phyloP scores from a whole-genome alignment of 2,113 vertebrate genomes.

The Oxyruncus cristatus region DNA sequence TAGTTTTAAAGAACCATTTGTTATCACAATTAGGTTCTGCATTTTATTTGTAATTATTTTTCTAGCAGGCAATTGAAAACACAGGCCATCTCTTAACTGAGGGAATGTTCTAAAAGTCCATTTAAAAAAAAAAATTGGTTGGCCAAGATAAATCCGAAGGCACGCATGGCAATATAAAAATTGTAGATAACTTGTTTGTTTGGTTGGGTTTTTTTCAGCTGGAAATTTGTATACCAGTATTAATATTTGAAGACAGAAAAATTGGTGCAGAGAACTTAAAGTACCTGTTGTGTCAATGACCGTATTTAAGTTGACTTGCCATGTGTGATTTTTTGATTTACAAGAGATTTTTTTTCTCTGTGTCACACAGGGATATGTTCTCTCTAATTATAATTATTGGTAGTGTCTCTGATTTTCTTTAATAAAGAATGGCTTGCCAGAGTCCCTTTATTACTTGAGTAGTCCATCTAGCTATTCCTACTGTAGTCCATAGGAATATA shows the following conservation, averaged over 20 bases:
- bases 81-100: not conserved
- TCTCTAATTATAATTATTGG: not conserved
- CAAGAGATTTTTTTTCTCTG: not conserved
- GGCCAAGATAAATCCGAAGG: not conserved
- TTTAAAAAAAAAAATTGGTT: not conserved
- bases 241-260: not conserved
- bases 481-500: rapidly evolving
- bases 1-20: not conserved
- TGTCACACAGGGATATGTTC: not conserved
- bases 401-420: not conserved
- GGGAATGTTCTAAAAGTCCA: not conserved
- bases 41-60: not conserved
- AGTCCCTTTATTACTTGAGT: not conserved
- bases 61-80: not conserved
- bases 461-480: not conserved
- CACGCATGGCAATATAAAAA: not conserved
- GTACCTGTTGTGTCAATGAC: not conserved
- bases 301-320: rapidly evolving
- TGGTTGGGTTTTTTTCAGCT: not conserved
- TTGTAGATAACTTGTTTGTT: not conserved
- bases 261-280: not conserved
- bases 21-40: not conserved
- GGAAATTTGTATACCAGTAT: not conserved
- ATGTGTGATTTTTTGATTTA: not conserved
- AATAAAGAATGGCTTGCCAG: not conserved